Evolutionary conservation across 2,888 invertebrate genomes (phyloP).

Genomic region (Chloroclysta siterata): DNA sequence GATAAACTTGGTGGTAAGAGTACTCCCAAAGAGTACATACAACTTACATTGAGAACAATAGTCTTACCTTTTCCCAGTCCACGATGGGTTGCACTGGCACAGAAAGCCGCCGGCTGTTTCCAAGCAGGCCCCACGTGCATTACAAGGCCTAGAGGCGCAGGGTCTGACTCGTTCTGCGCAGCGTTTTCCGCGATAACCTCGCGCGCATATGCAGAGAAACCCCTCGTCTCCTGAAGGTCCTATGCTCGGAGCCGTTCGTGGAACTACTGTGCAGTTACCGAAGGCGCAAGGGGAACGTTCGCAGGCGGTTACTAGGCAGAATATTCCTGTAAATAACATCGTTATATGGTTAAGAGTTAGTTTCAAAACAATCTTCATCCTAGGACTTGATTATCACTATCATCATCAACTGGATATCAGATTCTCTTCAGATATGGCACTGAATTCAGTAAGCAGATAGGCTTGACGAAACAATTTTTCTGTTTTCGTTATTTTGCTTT

Average conservation of each 20-base stretch:
- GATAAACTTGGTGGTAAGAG: too few species aligned
- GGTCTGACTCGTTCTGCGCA: conserved; percentile 89
- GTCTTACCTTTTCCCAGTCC: conserved; percentile 85
- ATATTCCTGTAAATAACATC: conserved; percentile 82
- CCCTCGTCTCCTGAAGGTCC: conserved; percentile 56
- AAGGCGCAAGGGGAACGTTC: conserved; percentile 89
- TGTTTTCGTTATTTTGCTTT: background rate
- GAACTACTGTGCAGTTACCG: conserved; percentile 86
- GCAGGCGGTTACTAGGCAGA: conserved; percentile 91
- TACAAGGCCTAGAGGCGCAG: conserved; percentile 90
- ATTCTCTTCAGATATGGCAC: too few species aligned
- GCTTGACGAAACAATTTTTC: too few species aligned
- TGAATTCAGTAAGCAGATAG: too few species aligned
- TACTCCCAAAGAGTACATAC: too few species aligned
- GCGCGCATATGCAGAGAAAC: conserved; percentile 87
- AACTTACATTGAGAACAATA: background rate
- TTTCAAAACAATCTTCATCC: background rate
- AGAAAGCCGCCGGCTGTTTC: conserved; percentile 87
- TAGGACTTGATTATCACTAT: too few species aligned
- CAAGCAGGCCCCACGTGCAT: conserved; percentile 89
- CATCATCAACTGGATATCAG: too few species aligned
- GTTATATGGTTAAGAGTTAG: background rate
- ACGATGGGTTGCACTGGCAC: conserved; percentile 91
- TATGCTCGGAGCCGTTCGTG: conserved; percentile 29
- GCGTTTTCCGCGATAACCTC: conserved; percentile 87